Conservation (phyloP, 2,113 vertebrate genomes). For the Cisticola juncidis region DNA sequence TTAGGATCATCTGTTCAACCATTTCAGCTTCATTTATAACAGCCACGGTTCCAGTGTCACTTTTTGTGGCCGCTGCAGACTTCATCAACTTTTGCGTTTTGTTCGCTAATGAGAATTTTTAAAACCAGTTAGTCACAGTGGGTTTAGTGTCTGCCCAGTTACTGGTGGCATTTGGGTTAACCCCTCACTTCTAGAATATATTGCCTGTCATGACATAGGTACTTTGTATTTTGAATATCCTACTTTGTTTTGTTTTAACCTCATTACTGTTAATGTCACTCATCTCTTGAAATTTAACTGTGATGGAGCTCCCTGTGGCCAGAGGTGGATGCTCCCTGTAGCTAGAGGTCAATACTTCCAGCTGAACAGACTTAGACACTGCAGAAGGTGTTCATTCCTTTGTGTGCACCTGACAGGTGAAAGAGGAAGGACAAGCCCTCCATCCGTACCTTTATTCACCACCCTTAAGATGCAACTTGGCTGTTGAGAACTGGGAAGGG, state of each 20-base stretch:
- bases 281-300: background rate
- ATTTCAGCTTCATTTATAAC: background rate
- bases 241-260: background rate
- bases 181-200: background rate
- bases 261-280: background rate
- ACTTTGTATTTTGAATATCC: background rate
- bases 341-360: background rate
- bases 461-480: background rate
- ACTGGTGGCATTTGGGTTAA: background rate
- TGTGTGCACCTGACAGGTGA: background rate
- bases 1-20: background rate
- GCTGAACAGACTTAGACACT: background rate
- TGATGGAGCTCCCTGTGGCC: background rate
- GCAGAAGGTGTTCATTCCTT: background rate
- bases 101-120: background rate
- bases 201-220: background rate
- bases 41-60: background rate
- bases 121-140: background rate
- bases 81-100: background rate
- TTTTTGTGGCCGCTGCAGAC: background rate
- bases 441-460: background rate
- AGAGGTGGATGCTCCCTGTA: background rate
- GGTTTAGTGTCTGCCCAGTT: background rate
- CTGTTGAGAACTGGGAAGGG: background rate
- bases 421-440: background rate